These are phyloP conservation scores for Conopomorpha cramerella DNA, from an alignment of 1,140 invertebrate species.

Conservation along the genomic window DNA sequence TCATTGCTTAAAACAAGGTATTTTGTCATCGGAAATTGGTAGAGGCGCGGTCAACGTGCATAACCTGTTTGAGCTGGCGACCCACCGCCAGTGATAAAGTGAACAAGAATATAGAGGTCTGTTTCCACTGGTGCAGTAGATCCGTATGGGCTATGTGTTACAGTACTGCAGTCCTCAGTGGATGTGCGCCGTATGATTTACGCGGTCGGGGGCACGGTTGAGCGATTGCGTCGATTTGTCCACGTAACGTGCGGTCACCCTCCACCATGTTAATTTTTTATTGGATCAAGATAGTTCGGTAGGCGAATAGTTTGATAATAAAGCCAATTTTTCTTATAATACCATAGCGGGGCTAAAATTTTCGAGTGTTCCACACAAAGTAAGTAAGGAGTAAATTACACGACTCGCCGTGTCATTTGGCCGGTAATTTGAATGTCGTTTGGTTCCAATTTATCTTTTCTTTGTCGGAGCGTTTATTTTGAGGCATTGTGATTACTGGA, in stretches of 20 bases:
- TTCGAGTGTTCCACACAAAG: conserved; percentile 22
- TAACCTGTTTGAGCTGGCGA: not conserved
- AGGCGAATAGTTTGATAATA: conserved; percentile 46
- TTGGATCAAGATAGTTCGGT: conserved; percentile 45
- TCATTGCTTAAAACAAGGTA: not conserved
- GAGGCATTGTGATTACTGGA: no score
- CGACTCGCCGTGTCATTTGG: conserved; percentile 34
- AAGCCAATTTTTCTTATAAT: conserved; percentile 58
- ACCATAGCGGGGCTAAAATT: conserved; percentile 22
- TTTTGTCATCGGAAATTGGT: no score
- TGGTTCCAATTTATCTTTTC: conserved; percentile 40
- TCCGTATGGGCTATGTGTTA: no score
- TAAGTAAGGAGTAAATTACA: conserved; percentile 38
- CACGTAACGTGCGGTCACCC: conserved; percentile 29
- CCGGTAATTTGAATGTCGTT: conserved; percentile 36
- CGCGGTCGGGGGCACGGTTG: conserved; percentile 9
- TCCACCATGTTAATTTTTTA: conserved; percentile 47
- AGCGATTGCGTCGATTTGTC: conserved; percentile 41
- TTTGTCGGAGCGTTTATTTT: conserved; percentile 11
- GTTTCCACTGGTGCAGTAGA: no score
- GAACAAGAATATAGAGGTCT: no score
- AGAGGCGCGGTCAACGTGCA: not conserved
- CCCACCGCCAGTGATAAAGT: no score
- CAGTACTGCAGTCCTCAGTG: no score
- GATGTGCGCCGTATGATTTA: conserved; percentile 16